Conservation (phyloP, 2,888 invertebrate genomes). For the Lottia scabra region DNA sequence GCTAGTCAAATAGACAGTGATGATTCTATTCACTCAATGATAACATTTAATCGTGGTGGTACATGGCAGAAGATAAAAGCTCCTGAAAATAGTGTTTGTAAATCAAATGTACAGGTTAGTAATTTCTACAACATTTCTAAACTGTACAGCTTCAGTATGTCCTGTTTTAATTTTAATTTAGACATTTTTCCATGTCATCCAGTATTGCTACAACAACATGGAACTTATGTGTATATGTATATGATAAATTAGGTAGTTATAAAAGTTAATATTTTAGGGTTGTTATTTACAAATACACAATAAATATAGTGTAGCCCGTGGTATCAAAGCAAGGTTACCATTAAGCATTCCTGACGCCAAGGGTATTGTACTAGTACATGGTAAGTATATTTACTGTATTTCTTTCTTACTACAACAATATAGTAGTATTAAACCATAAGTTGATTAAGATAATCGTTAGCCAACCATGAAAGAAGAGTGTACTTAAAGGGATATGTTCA, state of each 20-base stretch:
- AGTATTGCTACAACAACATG: too few species aligned
- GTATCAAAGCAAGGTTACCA: constrained; percentile 55
- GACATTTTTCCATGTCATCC: too few species aligned
- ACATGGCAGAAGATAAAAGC: constrained; percentile 60
- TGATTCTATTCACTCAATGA: constrained; percentile 64
- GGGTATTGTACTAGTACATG: constrained; percentile 66
- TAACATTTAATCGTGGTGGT: constrained; percentile 65
- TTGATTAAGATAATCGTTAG: too few species aligned
- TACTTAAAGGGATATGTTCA: too few species aligned
- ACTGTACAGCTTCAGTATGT: too few species aligned
- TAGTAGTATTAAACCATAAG: too few species aligned
- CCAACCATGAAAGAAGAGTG: too few species aligned
- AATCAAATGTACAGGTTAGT: constrained; percentile 17
- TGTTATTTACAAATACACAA: constrained; percentile 65
- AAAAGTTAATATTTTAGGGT: constrained; percentile 27
- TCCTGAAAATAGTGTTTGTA: constrained; percentile 54
- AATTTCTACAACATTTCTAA: background rate
- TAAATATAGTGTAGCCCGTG: constrained; percentile 59
- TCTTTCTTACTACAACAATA: too few species aligned
- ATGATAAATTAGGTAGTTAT: too few species aligned
- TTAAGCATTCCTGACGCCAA: constrained; percentile 55
- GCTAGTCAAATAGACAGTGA: constrained; percentile 64
- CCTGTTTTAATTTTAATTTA: too few species aligned
- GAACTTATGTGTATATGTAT: background rate
- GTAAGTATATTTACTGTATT: constrained; percentile 38